Evolutionary conservation across 1,140 invertebrate genomes (phyloP).

Genomic region (Anagrus nilaparvatae): DNA sequence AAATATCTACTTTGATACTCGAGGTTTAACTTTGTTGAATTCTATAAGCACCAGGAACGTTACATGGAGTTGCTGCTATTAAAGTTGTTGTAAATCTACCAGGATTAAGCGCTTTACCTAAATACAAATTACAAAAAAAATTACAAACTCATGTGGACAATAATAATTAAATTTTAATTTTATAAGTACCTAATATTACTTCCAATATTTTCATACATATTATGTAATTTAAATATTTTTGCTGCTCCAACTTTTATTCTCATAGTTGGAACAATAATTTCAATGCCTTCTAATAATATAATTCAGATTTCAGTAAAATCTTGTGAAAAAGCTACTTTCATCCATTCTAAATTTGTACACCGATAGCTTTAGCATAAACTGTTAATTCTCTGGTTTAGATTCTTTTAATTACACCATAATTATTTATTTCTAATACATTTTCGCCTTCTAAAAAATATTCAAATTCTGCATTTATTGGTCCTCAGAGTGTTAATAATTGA

Average conservation of each 20-base stretch:
- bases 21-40: constrained; percentile 33
- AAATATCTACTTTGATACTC: constrained; percentile 48
- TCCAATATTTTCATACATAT: constrained; percentile 39
- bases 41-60: constrained; percentile 37
- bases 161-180: too few relatives aligned
- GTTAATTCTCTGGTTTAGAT: constrained; percentile 48
- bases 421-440: constrained; percentile 43
- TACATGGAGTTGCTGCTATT: constrained; percentile 45
- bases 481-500: constrained; percentile 59
- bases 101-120: constrained; percentile 40
- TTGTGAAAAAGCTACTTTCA: constrained; percentile 58
- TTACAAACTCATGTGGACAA: too few relatives aligned
- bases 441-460: constrained; percentile 47
- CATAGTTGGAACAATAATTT: constrained; percentile 58
- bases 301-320: constrained; percentile 61
- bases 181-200: constrained; percentile 36
- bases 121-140: too few relatives aligned
- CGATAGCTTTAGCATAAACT: constrained; percentile 57
- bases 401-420: constrained; percentile 55
- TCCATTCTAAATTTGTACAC: constrained; percentile 53
- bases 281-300: constrained; percentile 56
- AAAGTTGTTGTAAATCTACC: constrained; percentile 45
- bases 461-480: constrained; percentile 62
- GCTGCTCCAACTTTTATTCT: constrained; percentile 57
- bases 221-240: constrained; percentile 35